Base-by-base conservation (phyloP, 1,140 invertebrate genomes). In the Neodiprion lecontei region DNA sequence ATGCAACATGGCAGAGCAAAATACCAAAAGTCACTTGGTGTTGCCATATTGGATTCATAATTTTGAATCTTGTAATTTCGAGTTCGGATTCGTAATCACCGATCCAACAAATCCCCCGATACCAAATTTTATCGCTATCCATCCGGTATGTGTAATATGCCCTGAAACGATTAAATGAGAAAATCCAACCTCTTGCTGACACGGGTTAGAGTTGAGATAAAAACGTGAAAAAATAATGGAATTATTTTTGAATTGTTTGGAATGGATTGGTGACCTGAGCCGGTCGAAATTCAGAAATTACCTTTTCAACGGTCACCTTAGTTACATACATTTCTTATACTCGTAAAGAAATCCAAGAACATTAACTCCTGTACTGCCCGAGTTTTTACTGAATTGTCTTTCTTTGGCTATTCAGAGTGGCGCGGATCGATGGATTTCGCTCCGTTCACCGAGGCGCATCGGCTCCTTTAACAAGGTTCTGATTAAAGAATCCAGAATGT, bases 61-160 rank as follows among this genome's bases (percentile, higher is more conserved):
- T 40, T 40, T 40, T 40, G 28, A 40, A 40, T 5, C 1, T 40
- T 40, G 2, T 3, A 40, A 40, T 40, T 40, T 40, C 5, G 28
- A 40, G 28, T 40, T 40, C 28, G 0, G 28, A 40, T 40, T 40
- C 28, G 28, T 40, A 40, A 40, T 78, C 67, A 73, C 70, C 74
- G 77, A 78, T 76, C 79, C 78, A 77, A 74, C 67, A 75, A 79
- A 80, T 78, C 77, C 79, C 4, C 17, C 7, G 0, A 14, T 65
- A 65, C 3, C 61, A 17, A 17, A 14, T 21, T 65, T 21, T 65
- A 65, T 14, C 12, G 61, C 1, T 3, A 65, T 14, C 7, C 17
- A 3, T 14, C 4, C 17, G 17, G 1, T 65, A 65, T 1, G 4
- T 3, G 61, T 7, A 65, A 65, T 65, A 0, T 65, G 12, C 28